Evolutionary conservation across 2,113 vertebrate genomes (phyloP).

Genomic region (Ceyx melanurus): DNA sequence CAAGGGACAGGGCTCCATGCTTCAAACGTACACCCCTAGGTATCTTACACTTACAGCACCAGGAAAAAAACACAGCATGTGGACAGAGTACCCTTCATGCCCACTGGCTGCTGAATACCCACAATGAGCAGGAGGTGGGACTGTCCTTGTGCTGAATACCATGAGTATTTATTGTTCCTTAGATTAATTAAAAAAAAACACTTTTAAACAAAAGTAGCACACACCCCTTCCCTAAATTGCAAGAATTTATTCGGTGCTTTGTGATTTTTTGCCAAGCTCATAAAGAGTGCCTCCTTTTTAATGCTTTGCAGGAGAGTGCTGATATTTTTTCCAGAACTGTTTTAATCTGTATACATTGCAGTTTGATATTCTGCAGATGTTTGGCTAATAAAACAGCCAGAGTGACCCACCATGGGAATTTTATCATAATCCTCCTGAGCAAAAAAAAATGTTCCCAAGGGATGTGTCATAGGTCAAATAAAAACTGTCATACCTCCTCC

Average conservation of each 20-base stretch:
- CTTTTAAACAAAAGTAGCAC: neutral
- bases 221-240: neutral
- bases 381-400: neutral
- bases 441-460: neutral
- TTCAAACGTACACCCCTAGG: neutral
- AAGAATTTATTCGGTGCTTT: neutral
- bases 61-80: fast-evolving
- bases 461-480: slow-evolving; percentile 19
- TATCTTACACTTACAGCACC: neutral
- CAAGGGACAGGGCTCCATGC: fast-evolving
- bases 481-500: neutral
- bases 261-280: neutral
- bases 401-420: neutral
- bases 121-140: neutral
- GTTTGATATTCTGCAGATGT: slow-evolving; percentile 17
- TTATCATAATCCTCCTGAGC: neutral
- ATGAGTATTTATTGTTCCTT: neutral
- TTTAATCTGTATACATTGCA: neutral
- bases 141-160: neutral
- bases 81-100: neutral
- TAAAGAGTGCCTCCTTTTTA: neutral
- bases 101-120: neutral
- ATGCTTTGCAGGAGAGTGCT: neutral
- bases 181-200: neutral
- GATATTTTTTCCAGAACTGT: neutral